Evolutionary conservation across 35 echinoderm and acorn worm species (phyloP).

Genomic region (Ophioderma brevispina): DNA sequence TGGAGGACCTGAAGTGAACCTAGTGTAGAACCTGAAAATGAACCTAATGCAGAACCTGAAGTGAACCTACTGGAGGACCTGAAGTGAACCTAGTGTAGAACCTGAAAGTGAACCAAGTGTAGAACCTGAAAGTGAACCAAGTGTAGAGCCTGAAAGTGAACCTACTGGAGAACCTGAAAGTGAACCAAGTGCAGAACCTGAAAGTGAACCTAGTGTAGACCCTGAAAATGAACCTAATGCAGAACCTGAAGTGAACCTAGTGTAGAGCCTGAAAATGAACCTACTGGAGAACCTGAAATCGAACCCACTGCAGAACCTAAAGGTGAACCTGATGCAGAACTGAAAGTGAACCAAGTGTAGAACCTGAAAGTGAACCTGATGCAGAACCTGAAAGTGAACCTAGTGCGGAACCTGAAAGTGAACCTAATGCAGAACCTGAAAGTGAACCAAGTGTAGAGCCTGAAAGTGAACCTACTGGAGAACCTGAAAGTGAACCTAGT

Average conservation of each 20-base stretch:
- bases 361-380: constrained; percentile 20
- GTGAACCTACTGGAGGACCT: neutral
- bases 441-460: constrained; percentile 28
- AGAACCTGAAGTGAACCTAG: constrained; percentile 37
- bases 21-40: neutral
- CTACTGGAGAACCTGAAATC: neutral
- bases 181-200: constrained; percentile 13
- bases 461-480: constrained; percentile 45
- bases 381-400: neutral
- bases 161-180: constrained; percentile 9
- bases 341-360: constrained; percentile 24
- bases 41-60: constrained; percentile 8
- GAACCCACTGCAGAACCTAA: constrained; percentile 18
- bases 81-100: constrained; percentile 9
- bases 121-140: constrained; percentile 27
- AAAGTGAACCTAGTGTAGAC: constrained; percentile 43
- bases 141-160: constrained; percentile 28
- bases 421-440: constrained; percentile 19
- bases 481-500: neutral
- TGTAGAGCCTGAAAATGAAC: constrained; percentile 40
- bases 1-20: constrained; percentile 17
- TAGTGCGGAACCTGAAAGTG: constrained; percentile 25
- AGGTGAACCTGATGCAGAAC: neutral
- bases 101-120: constrained; percentile 16
- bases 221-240: constrained; percentile 46